Evolutionary conservation across 2,888 invertebrate species (phyloP).

Genomic region (Ctena decussata): DNA sequence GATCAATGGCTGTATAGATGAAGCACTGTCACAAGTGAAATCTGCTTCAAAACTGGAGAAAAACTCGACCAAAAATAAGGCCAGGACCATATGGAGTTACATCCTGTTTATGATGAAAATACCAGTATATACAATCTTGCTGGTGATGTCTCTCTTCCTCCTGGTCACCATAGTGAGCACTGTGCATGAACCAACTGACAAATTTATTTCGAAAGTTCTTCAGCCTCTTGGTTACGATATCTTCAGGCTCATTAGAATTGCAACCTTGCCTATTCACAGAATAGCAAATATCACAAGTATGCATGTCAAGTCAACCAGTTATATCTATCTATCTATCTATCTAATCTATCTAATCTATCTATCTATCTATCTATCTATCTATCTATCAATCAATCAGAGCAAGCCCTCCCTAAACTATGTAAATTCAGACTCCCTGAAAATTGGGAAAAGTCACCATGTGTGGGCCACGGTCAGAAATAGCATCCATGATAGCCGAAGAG

Average conservation of each 20-base stretch:
- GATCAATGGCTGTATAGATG: constrained; percentile 66
- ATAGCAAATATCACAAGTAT: constrained; percentile 67
- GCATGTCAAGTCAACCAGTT: no score
- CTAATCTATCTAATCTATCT: no score
- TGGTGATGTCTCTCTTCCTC: constrained; percentile 23
- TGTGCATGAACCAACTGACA: constrained; percentile 53
- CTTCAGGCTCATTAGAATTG: constrained; percentile 62
- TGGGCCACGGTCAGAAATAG: no score
- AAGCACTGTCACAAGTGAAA: constrained; percentile 54
- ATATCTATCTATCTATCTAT: no score
- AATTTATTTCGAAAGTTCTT: constrained; percentile 43
- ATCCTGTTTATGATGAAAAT: constrained; percentile 56
- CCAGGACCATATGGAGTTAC: constrained; percentile 61
- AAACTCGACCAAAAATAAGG: constrained; percentile 48
- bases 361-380: no score
- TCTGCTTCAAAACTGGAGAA: constrained; percentile 25
- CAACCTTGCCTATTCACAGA: constrained; percentile 66
- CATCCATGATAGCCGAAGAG: no score
- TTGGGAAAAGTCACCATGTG: no score
- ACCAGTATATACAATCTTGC: constrained; percentile 28
- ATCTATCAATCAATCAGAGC: no score
- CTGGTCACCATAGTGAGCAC: constrained; percentile 2
- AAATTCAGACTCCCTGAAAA: no score
- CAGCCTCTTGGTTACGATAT: constrained; percentile 67
- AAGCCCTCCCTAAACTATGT: no score